A percentile compares a stretch with the other conserved stretches of the same genome.
These are phyloP conservation scores for Miltochrista miniata DNA, from an alignment of 2,888 invertebrate species.

Conservation along the genomic window DNA sequence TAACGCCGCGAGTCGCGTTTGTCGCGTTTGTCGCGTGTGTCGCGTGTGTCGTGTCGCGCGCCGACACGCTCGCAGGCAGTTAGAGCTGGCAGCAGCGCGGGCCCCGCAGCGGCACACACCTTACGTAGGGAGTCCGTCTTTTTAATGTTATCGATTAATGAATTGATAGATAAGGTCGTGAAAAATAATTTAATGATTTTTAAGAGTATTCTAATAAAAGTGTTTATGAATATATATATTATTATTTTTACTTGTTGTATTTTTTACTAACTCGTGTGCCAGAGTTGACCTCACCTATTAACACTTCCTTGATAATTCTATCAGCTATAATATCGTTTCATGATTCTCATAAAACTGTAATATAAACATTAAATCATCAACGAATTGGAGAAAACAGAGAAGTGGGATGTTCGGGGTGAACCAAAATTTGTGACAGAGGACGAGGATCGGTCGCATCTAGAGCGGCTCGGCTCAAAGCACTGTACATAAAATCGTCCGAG, in stretches of 20 bases:
- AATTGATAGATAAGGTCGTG: conserved; percentile 81
- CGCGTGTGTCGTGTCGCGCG: conserved; percentile 35
- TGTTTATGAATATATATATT: conserved; percentile 85
- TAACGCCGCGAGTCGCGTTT: conserved; percentile 28
- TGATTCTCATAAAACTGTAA: conserved; percentile 31
- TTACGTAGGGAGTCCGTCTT: conserved; percentile 59
- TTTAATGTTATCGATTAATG: conserved; percentile 76
- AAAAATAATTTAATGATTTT: conserved; percentile 81
- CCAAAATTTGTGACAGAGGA: conserved; percentile 34
- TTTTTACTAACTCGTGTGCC: conserved; percentile 76
- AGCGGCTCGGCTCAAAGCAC: conserved; percentile 29
- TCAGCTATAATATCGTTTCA: conserved; percentile 69
- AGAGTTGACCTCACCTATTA: conserved; percentile 49
- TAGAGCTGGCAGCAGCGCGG: conserved; percentile 21
- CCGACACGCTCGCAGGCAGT: conserved; percentile 25
- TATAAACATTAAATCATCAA: conserved; percentile 40
- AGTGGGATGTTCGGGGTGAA: conserved; percentile 35
- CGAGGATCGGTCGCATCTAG: conserved; percentile 9
- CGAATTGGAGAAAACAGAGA: conserved; percentile 19
- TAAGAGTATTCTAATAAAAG: conserved; percentile 84
- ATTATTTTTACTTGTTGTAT: conserved; percentile 80
- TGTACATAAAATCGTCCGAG: conserved; percentile 47
- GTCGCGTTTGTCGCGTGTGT: too few species aligned
- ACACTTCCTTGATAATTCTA: conserved; percentile 66
- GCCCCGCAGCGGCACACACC: conserved; percentile 59